Percentiles rank a stretch among this genome's conserved stretches.
These are phyloP conservation scores for Pipistrellus pipistrellus DNA, from an alignment of 2,797 vertebrate species.

Conservation along the genomic window DNA sequence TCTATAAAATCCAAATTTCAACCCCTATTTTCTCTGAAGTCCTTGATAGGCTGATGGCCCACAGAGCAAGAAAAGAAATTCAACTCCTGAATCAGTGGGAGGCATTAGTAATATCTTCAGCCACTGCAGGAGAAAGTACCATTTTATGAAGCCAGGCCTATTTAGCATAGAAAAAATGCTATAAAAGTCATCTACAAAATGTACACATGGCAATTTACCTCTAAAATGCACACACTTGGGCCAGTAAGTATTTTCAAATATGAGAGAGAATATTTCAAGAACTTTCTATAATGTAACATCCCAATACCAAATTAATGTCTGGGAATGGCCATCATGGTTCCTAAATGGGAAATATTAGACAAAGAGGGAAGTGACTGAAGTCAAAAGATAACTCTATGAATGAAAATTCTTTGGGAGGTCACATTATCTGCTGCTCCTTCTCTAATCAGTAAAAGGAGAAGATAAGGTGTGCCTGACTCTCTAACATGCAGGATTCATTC, in stretches of 20 bases:
- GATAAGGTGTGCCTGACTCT: too few species aligned
- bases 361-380: background rate
- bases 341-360: background rate
- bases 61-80: constrained; percentile 58
- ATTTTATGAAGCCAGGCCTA: constrained; percentile 60
- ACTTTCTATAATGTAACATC: constrained; percentile 56
- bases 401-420: background rate
- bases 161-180: constrained; percentile 57
- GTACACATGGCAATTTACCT: constrained; percentile 62
- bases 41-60: constrained; percentile 22
- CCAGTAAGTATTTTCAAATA: constrained; percentile 66
- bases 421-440: background rate
- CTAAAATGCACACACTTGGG: constrained; percentile 54
- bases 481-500: background rate
- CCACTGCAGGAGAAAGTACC: constrained; percentile 54
- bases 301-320: background rate
- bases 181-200: constrained; percentile 63
- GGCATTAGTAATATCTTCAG: constrained; percentile 60
- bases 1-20: constrained; percentile 28
- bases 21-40: constrained; percentile 53
- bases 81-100: constrained; percentile 47
- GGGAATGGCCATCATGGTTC: background rate
- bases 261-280: constrained; percentile 31
- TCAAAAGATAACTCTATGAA: background rate
- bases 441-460: background rate